Evolutionary conservation across 2,888 invertebrate genomes (phyloP).

Genomic region (Cheilosia variabilis): DNA sequence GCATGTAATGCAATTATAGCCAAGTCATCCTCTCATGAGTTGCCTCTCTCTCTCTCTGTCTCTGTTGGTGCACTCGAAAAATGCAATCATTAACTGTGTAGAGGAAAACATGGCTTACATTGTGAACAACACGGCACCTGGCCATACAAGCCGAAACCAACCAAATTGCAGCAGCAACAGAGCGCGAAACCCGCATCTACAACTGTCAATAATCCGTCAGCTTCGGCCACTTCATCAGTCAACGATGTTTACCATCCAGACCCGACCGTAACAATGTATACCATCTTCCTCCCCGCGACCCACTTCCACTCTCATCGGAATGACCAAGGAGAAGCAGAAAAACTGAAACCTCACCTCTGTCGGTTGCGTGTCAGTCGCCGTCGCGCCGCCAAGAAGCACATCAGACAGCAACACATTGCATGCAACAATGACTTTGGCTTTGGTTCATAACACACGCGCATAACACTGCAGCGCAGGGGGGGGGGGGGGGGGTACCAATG

Average conservation of each 20-base stretch:
- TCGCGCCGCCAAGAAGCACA: background rate
- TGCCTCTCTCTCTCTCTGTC: background rate
- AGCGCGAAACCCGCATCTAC: constrained; percentile 61
- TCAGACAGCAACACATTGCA: constrained; percentile 68
- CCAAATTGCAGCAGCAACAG: constrained; percentile 37
- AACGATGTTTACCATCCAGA: constrained; percentile 63
- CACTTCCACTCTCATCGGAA: background rate
- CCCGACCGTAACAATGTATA: constrained; percentile 39
- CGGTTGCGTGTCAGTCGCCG: constrained; percentile 44
- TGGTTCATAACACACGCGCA: constrained; percentile 55
- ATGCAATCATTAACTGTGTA: constrained; percentile 7
- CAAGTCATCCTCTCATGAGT: constrained; percentile 37
- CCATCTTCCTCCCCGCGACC: constrained; percentile 7
- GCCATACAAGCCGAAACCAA: constrained; percentile 52
- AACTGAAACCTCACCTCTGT: constrained; percentile 34
- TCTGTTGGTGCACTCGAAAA: background rate
- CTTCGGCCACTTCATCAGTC: constrained; percentile 74
- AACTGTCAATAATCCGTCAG: constrained; percentile 75
- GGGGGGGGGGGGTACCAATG: background rate
- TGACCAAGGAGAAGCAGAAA: constrained; percentile 9
- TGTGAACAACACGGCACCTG: constrained; percentile 68
- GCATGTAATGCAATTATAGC: constrained; percentile 60
- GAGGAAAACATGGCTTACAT: constrained; percentile 47
- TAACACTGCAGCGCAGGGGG: background rate
- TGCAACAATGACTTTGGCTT: constrained; percentile 69